Conservation (phyloP, 2,797 vertebrate species). For the Girardinus metallicus region DNA sequence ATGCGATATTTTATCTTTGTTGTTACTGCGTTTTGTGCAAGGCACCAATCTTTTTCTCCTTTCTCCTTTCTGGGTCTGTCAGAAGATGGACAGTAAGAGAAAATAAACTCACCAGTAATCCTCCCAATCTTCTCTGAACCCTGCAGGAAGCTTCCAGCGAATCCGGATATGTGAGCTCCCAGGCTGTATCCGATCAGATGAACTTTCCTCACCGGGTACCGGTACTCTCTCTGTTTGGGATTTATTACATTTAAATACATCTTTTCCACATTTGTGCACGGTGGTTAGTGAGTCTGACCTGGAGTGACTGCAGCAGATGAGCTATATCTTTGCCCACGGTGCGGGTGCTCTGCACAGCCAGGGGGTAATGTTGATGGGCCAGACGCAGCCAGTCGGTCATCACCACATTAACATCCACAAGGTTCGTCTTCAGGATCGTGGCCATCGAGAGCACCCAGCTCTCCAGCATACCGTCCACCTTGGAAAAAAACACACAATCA, state of each 20-base stretch:
- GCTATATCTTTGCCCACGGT: constrained; percentile 89
- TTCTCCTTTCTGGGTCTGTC: background rate
- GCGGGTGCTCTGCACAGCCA: constrained; percentile 86
- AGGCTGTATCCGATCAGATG: constrained; percentile 97
- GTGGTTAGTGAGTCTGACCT: constrained; percentile 76
- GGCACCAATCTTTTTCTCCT: background rate
- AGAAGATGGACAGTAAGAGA: background rate
- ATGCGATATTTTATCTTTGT: background rate
- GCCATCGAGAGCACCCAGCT: constrained; percentile 87
- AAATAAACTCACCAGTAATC: constrained; percentile 87
- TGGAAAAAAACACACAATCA: background rate
- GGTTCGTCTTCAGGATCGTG: constrained; percentile 79
- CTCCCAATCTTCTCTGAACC: constrained; percentile 87
- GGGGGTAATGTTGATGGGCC: constrained; percentile 88
- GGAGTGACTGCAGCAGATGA: constrained; percentile 84
- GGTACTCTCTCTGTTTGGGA: constrained; percentile 79
- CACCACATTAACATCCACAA: constrained; percentile 83
- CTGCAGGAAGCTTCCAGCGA: constrained; percentile 88
- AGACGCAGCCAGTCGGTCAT: constrained; percentile 88
- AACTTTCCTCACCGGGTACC: constrained; percentile 82
- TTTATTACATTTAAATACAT: constrained; percentile 1
- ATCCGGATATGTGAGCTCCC: constrained; percentile 94
- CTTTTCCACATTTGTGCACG: background rate
- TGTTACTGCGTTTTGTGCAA: background rate
- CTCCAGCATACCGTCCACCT: constrained; percentile 90